phyloP scores from a whole-genome alignment of 2,113 vertebrate genomes.

The Ptilorrhoa leucosticta region DNA sequence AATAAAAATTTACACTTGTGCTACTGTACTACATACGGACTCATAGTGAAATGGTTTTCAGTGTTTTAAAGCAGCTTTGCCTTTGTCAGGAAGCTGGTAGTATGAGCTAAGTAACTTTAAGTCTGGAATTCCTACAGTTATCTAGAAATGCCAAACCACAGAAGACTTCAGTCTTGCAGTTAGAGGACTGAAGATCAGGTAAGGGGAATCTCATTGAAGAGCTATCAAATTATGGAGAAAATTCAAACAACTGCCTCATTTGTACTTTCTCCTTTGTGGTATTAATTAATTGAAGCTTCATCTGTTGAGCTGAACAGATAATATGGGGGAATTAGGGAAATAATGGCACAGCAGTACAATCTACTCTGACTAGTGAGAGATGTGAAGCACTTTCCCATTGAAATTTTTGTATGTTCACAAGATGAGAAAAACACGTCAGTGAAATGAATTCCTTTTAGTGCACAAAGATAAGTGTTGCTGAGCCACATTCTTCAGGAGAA shows the following conservation, averaged over 20 bases:
- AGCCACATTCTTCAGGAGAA: not conserved
- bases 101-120: not conserved
- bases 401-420: not conserved
- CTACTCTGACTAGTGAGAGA: not conserved
- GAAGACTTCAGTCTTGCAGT: not conserved
- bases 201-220: not conserved
- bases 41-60: not conserved
- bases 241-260: not conserved
- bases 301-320: not conserved
- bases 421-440: not conserved
- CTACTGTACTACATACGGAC: accelerated
- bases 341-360: not conserved
- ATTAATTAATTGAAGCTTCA: not conserved
- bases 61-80: not conserved
- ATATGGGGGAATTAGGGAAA: not conserved
- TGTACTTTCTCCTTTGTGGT: not conserved
- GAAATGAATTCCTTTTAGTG: not conserved
- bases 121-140: not conserved
- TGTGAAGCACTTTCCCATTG: not conserved
- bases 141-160: not conserved
- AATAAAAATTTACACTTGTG: not conserved
- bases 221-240: not conserved
- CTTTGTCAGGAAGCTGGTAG: not conserved
- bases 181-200: not conserved
- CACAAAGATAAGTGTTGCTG: not conserved